A percentile compares a stretch with the other conserved stretches of the same genome.
These are phyloP conservation scores for Epirrhoe tristata DNA, from an alignment of 2,888 invertebrate species.

Conservation along the genomic window DNA sequence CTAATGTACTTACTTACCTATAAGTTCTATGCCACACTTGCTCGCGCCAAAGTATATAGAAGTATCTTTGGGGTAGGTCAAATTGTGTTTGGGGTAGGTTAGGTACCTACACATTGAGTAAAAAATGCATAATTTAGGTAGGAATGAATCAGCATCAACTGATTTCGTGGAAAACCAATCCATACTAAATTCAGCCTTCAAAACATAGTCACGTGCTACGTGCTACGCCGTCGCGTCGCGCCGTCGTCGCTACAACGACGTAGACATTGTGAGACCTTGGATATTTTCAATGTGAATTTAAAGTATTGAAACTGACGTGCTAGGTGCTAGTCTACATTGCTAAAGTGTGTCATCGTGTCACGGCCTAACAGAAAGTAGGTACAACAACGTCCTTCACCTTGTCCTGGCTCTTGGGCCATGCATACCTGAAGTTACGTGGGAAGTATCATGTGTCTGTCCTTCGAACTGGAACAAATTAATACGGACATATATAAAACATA, in stretches of 20 bases:
- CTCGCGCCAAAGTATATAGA: too few relatives aligned
- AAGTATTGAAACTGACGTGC: slow-evolving; percentile 7
- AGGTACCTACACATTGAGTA: too few relatives aligned
- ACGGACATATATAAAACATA: slow-evolving; percentile 2
- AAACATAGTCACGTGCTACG: slow-evolving; percentile 21
- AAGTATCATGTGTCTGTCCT: slow-evolving; percentile 30
- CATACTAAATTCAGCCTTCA: neutral
- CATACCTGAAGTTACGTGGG: slow-evolving; percentile 8
- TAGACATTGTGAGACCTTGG: slow-evolving; percentile 17
- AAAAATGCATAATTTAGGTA: neutral
- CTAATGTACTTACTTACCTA: too few relatives aligned
- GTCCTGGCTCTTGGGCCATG: slow-evolving; percentile 1
- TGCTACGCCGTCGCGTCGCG: slow-evolving; percentile 8
- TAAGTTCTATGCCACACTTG: too few relatives aligned
- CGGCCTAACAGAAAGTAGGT: slow-evolving; percentile 5
- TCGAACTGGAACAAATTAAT: slow-evolving; percentile 34
- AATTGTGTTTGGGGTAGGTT: too few relatives aligned
- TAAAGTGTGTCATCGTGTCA: slow-evolving; percentile 28
- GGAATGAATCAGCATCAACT: too few relatives aligned
- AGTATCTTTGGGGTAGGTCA: too few relatives aligned
- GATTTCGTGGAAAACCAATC: too few relatives aligned
- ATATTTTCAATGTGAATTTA: slow-evolving; percentile 13
- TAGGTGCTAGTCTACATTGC: slow-evolving; percentile 16
- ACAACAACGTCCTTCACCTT: slow-evolving; percentile 20
- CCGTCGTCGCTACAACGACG: slow-evolving; percentile 15